Percentiles rank a stretch among this genome's conserved stretches.
phyloP scores from a whole-genome alignment of 1,140 invertebrate species.

The Conopomorpha cramerella region DNA sequence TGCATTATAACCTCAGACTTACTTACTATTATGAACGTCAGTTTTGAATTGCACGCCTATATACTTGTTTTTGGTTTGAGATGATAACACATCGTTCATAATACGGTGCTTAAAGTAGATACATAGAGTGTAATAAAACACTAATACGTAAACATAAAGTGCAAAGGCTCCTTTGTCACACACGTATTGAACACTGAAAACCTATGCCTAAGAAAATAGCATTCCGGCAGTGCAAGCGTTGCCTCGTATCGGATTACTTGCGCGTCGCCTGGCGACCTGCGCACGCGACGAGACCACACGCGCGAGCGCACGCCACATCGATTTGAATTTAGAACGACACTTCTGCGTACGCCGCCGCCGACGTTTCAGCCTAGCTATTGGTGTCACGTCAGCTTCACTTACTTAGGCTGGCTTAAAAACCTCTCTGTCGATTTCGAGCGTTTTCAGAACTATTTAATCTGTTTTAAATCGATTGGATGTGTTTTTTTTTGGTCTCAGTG shows the following conservation, averaged over 20 bases:
- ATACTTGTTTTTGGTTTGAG: not conserved
- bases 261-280: constrained; percentile 46
- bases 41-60: not conserved
- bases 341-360: too few species aligned
- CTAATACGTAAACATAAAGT: too few species aligned
- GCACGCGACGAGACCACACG: constrained; percentile 53
- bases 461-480: not conserved
- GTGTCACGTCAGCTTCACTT: not conserved
- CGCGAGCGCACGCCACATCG: constrained; percentile 35
- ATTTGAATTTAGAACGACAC: constrained; percentile 20
- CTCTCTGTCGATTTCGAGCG: not conserved
- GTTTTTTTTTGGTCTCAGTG: not conserved
- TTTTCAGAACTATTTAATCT: not conserved
- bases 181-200: too few species aligned
- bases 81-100: too few species aligned
- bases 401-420: not conserved
- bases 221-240: constrained; percentile 33
- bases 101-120: too few species aligned
- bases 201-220: too few species aligned
- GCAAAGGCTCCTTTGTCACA: too few species aligned
- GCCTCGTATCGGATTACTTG: constrained; percentile 55
- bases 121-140: too few species aligned
- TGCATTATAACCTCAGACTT: too few species aligned
- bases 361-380: not conserved
- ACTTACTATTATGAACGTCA: too few species aligned